These are phyloP conservation scores for Furcifer pardalis DNA, from an alignment of 2,797 vertebrate species.

Conservation along the genomic window DNA sequence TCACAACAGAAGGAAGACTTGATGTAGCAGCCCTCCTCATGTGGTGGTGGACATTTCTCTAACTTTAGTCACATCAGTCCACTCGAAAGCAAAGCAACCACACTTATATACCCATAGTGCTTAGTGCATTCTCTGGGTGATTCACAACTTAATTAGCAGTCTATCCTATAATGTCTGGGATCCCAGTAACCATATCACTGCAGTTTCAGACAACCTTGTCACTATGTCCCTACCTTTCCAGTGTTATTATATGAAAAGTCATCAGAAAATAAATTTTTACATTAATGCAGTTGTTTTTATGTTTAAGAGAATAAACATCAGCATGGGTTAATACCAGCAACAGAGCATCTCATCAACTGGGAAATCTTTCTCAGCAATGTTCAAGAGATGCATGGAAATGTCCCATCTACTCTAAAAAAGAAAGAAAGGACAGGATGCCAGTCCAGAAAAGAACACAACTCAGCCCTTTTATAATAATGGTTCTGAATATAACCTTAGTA, in stretches of 20 bases:
- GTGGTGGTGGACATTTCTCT: too few species aligned
- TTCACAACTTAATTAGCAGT: too few species aligned
- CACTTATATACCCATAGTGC: too few species aligned
- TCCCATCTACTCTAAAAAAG: background rate
- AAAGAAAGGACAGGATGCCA: background rate
- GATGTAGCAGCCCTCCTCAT: too few species aligned
- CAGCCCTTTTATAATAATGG: background rate
- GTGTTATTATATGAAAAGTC: background rate
- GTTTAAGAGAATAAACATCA: background rate
- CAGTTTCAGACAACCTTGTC: too few species aligned
- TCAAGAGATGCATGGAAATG: background rate
- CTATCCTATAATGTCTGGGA: too few species aligned
- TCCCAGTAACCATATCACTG: too few species aligned
- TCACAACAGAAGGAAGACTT: background rate
- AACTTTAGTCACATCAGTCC: too few species aligned
- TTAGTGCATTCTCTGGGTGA: too few species aligned
- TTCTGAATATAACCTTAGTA: background rate
- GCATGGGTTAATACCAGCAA: rapidly evolving
- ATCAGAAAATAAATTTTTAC: too few species aligned
- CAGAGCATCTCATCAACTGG: background rate
- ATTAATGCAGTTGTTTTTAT: too few species aligned
- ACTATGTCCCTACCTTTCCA: background rate
- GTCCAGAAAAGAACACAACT: background rate
- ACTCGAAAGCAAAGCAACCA: too few species aligned
- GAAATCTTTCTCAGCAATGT: background rate